Evolutionary conservation across 2,888 invertebrate species (phyloP).

Genomic region (Drosophila helvetica): DNA sequence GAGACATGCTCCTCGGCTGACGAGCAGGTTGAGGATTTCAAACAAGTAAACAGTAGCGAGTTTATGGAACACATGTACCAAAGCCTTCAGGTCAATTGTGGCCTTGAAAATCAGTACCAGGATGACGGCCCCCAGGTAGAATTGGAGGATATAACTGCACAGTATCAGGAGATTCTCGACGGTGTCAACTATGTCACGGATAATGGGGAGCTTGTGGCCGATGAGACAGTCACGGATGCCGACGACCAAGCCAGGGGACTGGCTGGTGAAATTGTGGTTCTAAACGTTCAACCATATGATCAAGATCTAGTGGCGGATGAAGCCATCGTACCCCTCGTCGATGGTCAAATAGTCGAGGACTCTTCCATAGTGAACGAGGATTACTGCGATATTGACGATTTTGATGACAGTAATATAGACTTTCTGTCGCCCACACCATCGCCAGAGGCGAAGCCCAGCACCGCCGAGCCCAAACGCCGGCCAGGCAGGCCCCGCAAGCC

Average conservation of each 20-base stretch:
- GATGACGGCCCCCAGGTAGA: conserved; percentile 7
- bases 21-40: conserved; percentile 28
- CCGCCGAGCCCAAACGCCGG: conserved; percentile 35
- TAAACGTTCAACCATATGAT: conserved; percentile 7
- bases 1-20: conserved; percentile 45
- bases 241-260: neutral
- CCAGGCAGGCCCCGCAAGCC: conserved; percentile 65
- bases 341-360: conserved; percentile 18
- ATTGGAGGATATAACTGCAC: neutral
- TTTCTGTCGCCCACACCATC: conserved; percentile 58
- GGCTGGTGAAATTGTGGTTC: neutral
- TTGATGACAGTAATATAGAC: conserved; percentile 16
- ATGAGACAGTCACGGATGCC: neutral
- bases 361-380: conserved; percentile 2
- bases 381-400: conserved; percentile 25
- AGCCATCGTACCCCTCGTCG: neutral
- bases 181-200: neutral
- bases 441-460: conserved; percentile 33
- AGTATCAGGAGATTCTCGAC: conserved; percentile 3
- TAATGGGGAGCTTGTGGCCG: neutral
- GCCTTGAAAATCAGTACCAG: neutral
- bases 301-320: neutral
- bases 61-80: conserved; percentile 64
- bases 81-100: conserved; percentile 34
- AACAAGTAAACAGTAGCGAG: conserved; percentile 46